phyloP scores from a whole-genome alignment of 1,140 invertebrate species.

The Danaus plexippus region DNA sequence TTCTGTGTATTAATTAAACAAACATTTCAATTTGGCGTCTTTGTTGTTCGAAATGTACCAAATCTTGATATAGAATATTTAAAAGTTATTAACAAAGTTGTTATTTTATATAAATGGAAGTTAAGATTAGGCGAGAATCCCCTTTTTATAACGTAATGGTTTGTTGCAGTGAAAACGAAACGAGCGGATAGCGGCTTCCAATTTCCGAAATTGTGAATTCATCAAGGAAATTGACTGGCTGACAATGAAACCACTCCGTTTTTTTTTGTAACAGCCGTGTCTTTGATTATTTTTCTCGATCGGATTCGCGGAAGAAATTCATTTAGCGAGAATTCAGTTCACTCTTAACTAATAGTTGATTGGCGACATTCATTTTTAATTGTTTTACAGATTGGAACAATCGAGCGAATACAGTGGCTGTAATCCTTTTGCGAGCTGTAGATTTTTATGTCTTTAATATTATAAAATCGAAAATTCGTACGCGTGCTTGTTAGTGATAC shows the following conservation, averaged over 20 bases:
- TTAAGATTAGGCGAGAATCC: conserved; percentile 9
- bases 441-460: too few relatives aligned
- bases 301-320: conserved; percentile 11
- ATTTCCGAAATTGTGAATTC: conserved; percentile 65
- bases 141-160: background rate
- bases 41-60: too few relatives aligned
- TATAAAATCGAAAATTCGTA: too few relatives aligned
- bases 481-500: too few relatives aligned
- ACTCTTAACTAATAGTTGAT: conserved; percentile 21
- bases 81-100: background rate
- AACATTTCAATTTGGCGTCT: too few relatives aligned
- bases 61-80: too few relatives aligned
- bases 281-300: conserved; percentile 19
- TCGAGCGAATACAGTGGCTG: conserved; percentile 40
- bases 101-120: conserved; percentile 2
- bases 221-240: conserved; percentile 62
- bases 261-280: conserved; percentile 32
- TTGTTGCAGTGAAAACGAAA: conserved; percentile 8
- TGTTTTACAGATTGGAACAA: conserved; percentile 33
- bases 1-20: too few relatives aligned
- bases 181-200: conserved; percentile 35
- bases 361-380: conserved; percentile 37
- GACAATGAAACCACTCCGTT: conserved; percentile 46
- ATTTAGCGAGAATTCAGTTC: conserved; percentile 14
- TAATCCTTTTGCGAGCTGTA: conserved; percentile 22